Evolutionary conservation across 2,888 invertebrate genomes (phyloP).

Genomic region (Volucella inflata): DNA sequence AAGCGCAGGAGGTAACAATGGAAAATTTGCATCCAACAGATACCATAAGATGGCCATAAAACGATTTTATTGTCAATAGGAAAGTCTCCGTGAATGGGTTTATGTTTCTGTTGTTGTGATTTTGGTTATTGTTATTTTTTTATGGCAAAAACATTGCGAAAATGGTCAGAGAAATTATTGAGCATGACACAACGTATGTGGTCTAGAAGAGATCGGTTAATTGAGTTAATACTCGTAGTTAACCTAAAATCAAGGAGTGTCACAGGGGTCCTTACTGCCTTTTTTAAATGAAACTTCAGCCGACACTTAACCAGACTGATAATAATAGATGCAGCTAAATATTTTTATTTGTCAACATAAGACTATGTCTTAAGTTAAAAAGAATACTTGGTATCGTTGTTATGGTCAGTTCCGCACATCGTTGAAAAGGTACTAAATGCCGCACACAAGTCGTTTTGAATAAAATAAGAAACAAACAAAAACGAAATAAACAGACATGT

Average conservation of each 20-base stretch:
- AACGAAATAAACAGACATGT: conserved; percentile 61
- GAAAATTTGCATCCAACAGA: conserved; percentile 69
- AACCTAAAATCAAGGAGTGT: neutral
- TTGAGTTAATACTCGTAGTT: too few species aligned
- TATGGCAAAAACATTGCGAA: conserved; percentile 18
- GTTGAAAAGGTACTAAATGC: conserved; percentile 63
- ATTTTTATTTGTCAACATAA: conserved; percentile 33
- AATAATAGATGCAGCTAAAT: conserved; percentile 55
- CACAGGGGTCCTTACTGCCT: conserved; percentile 19
- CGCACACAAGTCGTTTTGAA: conserved; percentile 65
- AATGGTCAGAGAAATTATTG: conserved; percentile 17
- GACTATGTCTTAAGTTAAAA: conserved; percentile 29
- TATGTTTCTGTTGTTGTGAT: conserved; percentile 14
- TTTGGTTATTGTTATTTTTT: conserved; percentile 22
- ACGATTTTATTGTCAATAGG: conserved; percentile 56
- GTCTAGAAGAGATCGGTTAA: conserved; percentile 24
- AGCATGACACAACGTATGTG: conserved; percentile 56
- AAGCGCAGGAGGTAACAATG: conserved; percentile 54
- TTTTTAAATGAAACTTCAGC: conserved; percentile 51
- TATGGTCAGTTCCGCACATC: conserved; percentile 71
- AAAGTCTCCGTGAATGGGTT: conserved; percentile 17
- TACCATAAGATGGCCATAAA: conserved; percentile 56
- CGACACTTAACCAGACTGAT: conserved; percentile 28
- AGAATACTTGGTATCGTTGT: conserved; percentile 46
- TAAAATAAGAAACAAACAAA: too few species aligned